Evolutionary conservation across 2,113 vertebrate species (phyloP), one percentile per base, ranked within the genome.

Genomic region (Plestiodon gilberti): DNA sequence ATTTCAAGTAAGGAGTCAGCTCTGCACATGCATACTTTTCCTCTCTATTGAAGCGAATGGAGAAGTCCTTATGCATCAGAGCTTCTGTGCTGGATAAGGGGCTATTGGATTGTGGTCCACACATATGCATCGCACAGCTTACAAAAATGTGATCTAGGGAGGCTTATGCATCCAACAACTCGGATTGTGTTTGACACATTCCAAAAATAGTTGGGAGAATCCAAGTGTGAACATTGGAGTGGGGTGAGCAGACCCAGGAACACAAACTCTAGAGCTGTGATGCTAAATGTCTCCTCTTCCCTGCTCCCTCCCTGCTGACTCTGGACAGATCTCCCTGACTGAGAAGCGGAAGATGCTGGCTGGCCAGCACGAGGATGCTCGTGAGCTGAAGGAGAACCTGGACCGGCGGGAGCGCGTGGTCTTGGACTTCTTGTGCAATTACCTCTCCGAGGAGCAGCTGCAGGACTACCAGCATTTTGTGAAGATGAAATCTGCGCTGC

Each of bases 311-410:
- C 18, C 69, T 11, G 28, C 30, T 89, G 83, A 76, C 6, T 62
- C 83, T 30, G n/a, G 78, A 55, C 96, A 99, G 99, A 97, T 96
- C 14, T 97, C 96, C 0, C 97, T 99, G 87, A 96, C 93, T 0
- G 97, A 98, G 95, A 99, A 99, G 89, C 97, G 96, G 86, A 97
- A 96, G 65, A 94, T 98, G 94, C 97, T 99, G 89, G 96, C 97
- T 6, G 95, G 97, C 77, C 99, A 99, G 95, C 98, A 98, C 0
- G 98, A 99, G 84, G 99, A 99, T 0, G 99, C 99, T 20, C 94
- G 97, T 9, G 99, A 99, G 89, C 97, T 99, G 79, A 99, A 99
- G 97, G 98, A 99, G 92, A 99, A 99, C 94, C 94, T 99, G 52
- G 99, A 99, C 91, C 98, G 98, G 0, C 96, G 99, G 33, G 97